Percentiles rank a stretch among this genome's conserved stretches.
Evolutionary conservation across 2,888 invertebrate species (phyloP).

Genomic region (Heliconius aoede): DNA sequence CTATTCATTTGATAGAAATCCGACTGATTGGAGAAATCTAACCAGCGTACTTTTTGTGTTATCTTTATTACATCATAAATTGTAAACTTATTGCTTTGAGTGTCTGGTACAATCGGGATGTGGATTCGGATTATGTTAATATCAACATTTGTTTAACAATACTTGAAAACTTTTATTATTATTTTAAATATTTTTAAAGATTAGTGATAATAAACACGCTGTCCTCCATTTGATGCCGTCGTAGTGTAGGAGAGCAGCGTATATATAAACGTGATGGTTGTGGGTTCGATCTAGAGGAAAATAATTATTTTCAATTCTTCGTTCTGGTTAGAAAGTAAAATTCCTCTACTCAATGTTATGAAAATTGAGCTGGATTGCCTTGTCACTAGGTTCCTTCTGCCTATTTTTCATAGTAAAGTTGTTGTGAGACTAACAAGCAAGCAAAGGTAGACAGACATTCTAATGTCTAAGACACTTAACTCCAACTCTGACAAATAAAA

Average conservation of each 20-base stretch:
- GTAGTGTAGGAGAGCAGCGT: too few relatives aligned
- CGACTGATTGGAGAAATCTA: constrained; percentile 58
- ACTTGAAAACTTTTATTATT: too few relatives aligned
- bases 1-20: constrained; percentile 58
- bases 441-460: neutral
- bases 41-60: constrained; percentile 51
- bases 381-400: too few relatives aligned
- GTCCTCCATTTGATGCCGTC: too few relatives aligned
- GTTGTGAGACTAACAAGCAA: neutral
- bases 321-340: neutral
- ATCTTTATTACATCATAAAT: constrained; percentile 58
- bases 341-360: neutral
- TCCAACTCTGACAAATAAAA: too few relatives aligned
- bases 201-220: too few relatives aligned
- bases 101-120: constrained; percentile 33
- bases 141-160: too few relatives aligned
- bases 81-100: constrained; percentile 50
- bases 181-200: too few relatives aligned
- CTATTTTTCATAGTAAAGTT: too few relatives aligned
- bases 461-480: too few relatives aligned
- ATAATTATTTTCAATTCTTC: neutral
- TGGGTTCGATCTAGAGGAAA: neutral
- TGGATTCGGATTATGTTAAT: constrained; percentile 6
- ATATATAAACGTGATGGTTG: neutral
- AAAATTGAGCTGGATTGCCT: neutral